Base-by-base conservation (phyloP, 92 coral and sea anemone genomes). In the Epizoanthus illoricatus region DNA sequence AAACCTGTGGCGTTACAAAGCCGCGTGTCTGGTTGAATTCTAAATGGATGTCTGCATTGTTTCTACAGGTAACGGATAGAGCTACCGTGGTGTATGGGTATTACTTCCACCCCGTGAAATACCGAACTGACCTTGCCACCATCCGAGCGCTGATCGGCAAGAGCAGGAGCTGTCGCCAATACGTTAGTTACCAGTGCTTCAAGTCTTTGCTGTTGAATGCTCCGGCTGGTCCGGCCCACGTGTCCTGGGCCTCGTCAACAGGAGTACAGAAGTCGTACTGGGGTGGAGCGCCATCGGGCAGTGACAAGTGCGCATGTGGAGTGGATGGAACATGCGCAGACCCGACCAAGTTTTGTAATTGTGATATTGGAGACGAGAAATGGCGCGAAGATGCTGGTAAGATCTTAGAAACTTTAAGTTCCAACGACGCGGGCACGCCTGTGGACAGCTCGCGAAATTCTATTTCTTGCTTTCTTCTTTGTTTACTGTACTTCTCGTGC, bases 361-460 rank as follows among this genome's bases (percentile, higher is more conserved):
- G 98, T 71, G 98, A 96, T 72, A 88, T 89, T 58, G 94, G 92
- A 10, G 96, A 91, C 36, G 89, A 84, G 12, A 86, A 52, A 52
- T 96, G 98, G 98, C 88, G 96, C 16, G 89, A 90, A 80, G 98
- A 95, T 80, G 84, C 88, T 49, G 98, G 98, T 94, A 83, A 73
- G 84, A 16, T 24, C 19, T 19, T 71, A 28, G 36, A 28, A 28
- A 28, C 36, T 28, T 28, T 28, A 28, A 28, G 2, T 2, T 28
- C 36, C 36, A 28, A 28, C 36, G 36, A 28, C 36, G 36, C 36
- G 36, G 36, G 2, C 36, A 28, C 36, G 36, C 36, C 36, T 28
- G 36, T 28, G 2, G 36, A 28, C 36, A 28, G 36, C 36, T 28
- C 36, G 36, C 36, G 36, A 28, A 28, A 28, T 28, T 28, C 33